Percentiles rank a stretch among this genome's conserved stretches.
Evolutionary conservation across 1,140 invertebrate genomes (phyloP).

Genomic region (Rhopalosiphum padi): DNA sequence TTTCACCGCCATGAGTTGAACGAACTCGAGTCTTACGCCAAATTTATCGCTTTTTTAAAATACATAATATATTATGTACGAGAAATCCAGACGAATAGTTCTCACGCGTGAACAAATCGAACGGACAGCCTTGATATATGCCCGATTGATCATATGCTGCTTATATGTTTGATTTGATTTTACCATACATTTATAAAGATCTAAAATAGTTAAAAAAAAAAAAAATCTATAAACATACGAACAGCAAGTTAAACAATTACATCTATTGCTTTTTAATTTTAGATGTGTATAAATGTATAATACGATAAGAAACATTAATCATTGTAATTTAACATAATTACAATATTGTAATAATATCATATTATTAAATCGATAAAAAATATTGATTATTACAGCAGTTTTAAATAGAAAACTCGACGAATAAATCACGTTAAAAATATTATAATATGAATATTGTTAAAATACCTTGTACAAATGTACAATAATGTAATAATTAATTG

Average conservation of each 20-base stretch:
- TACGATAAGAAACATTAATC: too few relatives aligned
- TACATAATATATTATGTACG: neutral
- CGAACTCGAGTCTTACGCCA: neutral
- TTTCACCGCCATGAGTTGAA: neutral
- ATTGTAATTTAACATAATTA: neutral
- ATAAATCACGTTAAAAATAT: neutral
- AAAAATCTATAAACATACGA: neutral
- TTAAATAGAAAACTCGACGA: neutral
- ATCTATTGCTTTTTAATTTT: neutral
- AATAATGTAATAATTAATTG: neutral
- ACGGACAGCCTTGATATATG: neutral
- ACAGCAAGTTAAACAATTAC: neutral
- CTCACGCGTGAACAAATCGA: neutral
- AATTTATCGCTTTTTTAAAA: conserved; percentile 14
- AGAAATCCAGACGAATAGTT: neutral
- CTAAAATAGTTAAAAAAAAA: neutral
- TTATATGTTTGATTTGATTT: neutral
- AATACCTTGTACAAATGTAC: neutral
- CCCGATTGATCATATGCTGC: neutral
- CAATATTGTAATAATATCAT: neutral
- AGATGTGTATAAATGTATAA: neutral
- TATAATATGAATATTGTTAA: neutral
- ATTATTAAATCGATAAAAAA: neutral
- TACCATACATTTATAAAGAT: neutral
- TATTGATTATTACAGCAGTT: neutral